Percentiles rank a stretch among this genome's conserved stretches.
These are phyloP conservation scores for Nyctibius grandis DNA, from an alignment of 2,797 vertebrate genomes.

Conservation along the genomic window DNA sequence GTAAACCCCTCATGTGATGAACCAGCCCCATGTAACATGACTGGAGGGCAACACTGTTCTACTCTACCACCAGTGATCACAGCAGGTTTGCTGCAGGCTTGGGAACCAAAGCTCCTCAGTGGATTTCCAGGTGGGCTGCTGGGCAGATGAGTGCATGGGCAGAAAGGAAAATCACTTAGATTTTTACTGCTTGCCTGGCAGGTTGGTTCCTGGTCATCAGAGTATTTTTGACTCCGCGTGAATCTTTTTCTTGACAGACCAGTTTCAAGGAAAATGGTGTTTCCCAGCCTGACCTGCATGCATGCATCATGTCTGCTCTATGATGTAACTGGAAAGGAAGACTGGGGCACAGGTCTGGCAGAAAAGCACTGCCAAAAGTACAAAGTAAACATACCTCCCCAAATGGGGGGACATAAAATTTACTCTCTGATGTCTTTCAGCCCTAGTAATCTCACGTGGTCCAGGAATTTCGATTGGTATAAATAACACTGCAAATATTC, in stretches of 20 bases:
- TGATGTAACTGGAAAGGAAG: not conserved
- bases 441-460: not conserved
- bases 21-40: not conserved
- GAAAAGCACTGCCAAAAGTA: not conserved
- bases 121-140: not conserved
- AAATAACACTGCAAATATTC: not conserved
- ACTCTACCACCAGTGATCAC: not conserved
- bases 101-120: not conserved
- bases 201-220: not conserved
- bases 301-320: not conserved
- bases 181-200: not conserved
- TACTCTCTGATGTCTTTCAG: not conserved
- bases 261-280: accelerated
- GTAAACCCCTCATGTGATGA: not conserved
- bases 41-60: not conserved
- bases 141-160: not conserved
- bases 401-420: not conserved
- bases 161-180: not conserved
- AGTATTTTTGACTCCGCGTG: not conserved
- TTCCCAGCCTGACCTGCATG: not conserved
- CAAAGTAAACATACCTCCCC: not conserved
- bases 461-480: not conserved
- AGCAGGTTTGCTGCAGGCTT: not conserved
- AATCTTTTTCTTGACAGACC: not conserved
- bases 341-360: not conserved